Evolutionary conservation across 2,113 vertebrate species (phyloP).

Genomic region (Stomatorhinus ivindoensis): DNA sequence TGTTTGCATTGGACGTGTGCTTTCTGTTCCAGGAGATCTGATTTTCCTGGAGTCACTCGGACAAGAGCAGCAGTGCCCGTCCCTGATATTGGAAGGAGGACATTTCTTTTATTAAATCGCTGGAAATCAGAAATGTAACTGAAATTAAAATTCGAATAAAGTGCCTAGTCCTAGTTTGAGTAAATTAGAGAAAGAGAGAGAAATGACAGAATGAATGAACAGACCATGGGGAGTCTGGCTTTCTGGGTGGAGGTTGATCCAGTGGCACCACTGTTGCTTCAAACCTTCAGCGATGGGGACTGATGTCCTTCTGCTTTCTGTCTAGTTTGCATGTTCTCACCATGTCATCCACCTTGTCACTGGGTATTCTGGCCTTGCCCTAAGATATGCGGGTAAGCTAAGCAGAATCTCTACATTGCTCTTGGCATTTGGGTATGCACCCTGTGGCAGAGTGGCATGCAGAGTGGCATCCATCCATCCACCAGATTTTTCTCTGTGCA

Average conservation of each 20-base stretch:
- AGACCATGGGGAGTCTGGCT: neutral
- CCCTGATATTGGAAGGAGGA: neutral
- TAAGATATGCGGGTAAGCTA: neutral
- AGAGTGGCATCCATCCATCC: neutral
- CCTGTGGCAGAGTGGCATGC: neutral
- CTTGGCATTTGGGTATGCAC: neutral
- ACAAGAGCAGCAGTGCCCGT: neutral
- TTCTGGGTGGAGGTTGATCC: neutral
- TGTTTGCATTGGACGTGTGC: neutral
- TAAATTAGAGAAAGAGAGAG: neutral
- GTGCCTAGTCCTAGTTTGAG: neutral
- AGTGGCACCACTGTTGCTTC: neutral
- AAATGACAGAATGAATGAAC: neutral
- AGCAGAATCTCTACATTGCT: neutral
- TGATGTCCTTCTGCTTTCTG: neutral
- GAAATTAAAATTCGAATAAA: neutral
- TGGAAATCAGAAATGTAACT: neutral
- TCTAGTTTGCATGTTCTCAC: neutral
- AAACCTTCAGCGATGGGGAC: neutral
- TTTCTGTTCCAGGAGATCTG: neutral
- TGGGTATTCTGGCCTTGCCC: neutral
- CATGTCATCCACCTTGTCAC: neutral
- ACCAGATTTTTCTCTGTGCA: neutral
- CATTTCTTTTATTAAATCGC: neutral
- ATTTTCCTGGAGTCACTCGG: neutral